Base-by-base conservation (phyloP, 2,113 vertebrate species). In the Craseonycteris thonglongyai region DNA sequence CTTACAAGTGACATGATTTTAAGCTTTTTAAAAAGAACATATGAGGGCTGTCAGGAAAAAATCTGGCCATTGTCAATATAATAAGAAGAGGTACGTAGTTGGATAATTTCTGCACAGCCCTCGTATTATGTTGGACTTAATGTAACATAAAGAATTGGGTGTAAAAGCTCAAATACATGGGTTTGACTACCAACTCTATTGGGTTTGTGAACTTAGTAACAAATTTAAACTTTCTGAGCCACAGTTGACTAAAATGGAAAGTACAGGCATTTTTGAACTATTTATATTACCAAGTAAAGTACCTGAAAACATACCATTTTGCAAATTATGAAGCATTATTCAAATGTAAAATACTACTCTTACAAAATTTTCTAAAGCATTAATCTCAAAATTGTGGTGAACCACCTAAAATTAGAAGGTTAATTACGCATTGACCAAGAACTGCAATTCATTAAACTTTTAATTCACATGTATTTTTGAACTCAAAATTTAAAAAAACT, bases 381-480 rank as follows among this genome's bases (percentile, higher is more conserved):
- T 85, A 75, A 88, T 61, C 59, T 90, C 58, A 94, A 95, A 93
- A 95, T 59, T 92, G 15, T 22, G 74, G 26, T 59, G 71, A 69
- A 13, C 22, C 33, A 74, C 49, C 72, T 86, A 96, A 97, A 95
- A 96, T 35, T 68, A 75, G 56, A 69, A 80, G 49, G 63, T 83
- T 95, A 96, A 89, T 94, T 93, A 63, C n/a, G n/a, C n/a, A 93
- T 18, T 71, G 12, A 19, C 26, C 16, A 91, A 47, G 49, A 86
- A 40, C 13, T 54, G 28, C 1, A 93, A 88, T 75, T 82, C 74
- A 94, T 71, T 10, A 81, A 91, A 82, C 66, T 90, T 69, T 65
- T 75, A 93, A 83, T 54, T 93, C 61, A 76, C 93, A 96, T 59
- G 59, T 42, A 15, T 54, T 71, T 88, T 83, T 82, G 1, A 91